A percentile compares a stretch with the other conserved stretches of the same genome.
Conservation (phyloP, 2,113 vertebrate genomes). For the Cyanistes caeruleus region DNA sequence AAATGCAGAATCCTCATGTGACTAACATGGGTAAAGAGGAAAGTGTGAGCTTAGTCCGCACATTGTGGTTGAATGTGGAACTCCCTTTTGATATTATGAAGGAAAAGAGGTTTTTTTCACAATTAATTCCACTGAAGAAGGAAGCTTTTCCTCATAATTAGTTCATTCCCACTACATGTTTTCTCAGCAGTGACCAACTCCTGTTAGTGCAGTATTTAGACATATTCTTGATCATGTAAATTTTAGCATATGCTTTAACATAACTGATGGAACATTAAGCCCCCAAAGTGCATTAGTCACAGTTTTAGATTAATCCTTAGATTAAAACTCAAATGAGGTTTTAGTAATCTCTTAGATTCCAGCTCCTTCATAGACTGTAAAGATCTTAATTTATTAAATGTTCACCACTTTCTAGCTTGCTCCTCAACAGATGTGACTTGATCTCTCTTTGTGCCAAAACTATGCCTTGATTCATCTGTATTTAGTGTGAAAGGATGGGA, state of each 20-base stretch:
- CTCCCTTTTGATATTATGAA: not conserved
- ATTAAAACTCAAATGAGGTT: conserved; percentile 1
- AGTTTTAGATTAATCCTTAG: not conserved
- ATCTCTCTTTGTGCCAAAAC: not conserved
- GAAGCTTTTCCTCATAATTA: not conserved
- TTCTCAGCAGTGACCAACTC: not conserved
- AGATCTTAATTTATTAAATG: not conserved
- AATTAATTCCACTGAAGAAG: not conserved
- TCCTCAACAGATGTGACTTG: not conserved
- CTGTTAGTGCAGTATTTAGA: not conserved
- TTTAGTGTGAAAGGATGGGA: not conserved
- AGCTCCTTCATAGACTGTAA: not conserved
- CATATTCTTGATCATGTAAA: not conserved
- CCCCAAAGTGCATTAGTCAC: not conserved
- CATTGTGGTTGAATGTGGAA: not conserved
- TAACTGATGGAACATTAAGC: not conserved
- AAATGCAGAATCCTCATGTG: not conserved
- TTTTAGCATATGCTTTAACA: not conserved
- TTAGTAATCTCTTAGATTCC: not conserved
- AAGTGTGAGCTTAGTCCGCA: not conserved
- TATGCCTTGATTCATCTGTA: not conserved
- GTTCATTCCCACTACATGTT: not conserved
- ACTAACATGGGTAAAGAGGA: not conserved
- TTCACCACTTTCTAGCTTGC: not conserved
- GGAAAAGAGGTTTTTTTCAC: not conserved